Percentiles rank a stretch among this genome's conserved stretches.
Evolutionary conservation across 2,113 vertebrate species (phyloP).

Genomic region (Ancistrus triradiatus): DNA sequence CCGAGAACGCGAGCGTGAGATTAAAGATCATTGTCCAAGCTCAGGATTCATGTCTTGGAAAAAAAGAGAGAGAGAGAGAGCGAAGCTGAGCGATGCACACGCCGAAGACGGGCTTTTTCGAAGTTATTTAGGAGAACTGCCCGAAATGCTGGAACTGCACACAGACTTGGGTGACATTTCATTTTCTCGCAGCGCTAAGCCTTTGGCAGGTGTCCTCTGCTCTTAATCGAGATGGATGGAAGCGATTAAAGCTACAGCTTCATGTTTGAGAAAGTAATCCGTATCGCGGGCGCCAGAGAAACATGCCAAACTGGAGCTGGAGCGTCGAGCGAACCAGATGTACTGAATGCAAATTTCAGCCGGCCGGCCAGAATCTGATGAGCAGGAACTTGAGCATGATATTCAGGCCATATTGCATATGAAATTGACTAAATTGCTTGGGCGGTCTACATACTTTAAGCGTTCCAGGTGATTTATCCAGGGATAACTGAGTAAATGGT

Average conservation of each 20-base stretch:
- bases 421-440: too few species aligned
- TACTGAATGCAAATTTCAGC: background rate
- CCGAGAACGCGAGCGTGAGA: background rate
- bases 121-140: background rate
- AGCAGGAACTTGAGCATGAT: too few species aligned
- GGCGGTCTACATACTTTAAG: too few species aligned
- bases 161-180: constrained; percentile 31
- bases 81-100: background rate
- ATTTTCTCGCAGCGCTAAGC: constrained; percentile 17
- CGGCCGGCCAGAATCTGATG: too few species aligned
- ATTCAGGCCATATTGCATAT: too few species aligned
- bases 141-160: constrained; percentile 14
- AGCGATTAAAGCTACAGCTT: constrained; percentile 31
- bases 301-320: constrained; percentile 21
- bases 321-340: background rate
- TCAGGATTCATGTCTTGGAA: background rate
- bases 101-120: background rate
- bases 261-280: constrained; percentile 29
- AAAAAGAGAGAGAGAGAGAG: background rate
- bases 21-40: constrained; percentile 11
- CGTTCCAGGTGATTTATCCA: too few species aligned
- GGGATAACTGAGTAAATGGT: too few species aligned
- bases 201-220: constrained; percentile 30
- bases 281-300: constrained; percentile 5
- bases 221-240: constrained; percentile 42